Evolutionary conservation across 1,140 invertebrate species (phyloP).

Genomic region (Cyclargus thomasi): DNA sequence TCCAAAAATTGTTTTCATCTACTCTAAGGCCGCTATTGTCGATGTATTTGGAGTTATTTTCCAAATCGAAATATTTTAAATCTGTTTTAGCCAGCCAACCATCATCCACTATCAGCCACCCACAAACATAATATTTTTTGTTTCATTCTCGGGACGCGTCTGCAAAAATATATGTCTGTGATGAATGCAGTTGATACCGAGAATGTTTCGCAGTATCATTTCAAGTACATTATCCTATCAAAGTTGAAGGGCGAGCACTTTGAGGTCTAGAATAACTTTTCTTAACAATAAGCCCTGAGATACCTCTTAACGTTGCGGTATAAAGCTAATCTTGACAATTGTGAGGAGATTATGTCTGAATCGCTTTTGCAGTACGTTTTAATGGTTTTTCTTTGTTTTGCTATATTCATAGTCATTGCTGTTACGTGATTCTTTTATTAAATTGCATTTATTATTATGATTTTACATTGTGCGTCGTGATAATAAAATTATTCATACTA

Average conservation of each 20-base stretch:
- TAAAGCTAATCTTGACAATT: conserved; percentile 15
- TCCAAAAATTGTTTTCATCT: too few species aligned
- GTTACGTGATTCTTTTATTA: background rate
- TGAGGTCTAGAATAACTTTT: background rate
- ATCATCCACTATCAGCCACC: too few species aligned
- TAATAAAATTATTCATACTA: too few species aligned
- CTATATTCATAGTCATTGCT: background rate
- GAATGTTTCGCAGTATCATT: conserved; percentile 43
- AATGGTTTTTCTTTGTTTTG: background rate
- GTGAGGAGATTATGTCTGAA: background rate
- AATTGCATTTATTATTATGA: background rate
- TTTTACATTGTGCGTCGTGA: too few species aligned
- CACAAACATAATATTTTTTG: too few species aligned
- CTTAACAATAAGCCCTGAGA: background rate
- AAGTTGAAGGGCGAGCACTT: conserved; percentile 18
- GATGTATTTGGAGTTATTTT: too few species aligned
- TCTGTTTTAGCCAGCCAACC: too few species aligned
- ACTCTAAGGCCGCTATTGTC: too few species aligned
- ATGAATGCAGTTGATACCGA: conserved; percentile 32
- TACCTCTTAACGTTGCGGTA: conserved; percentile 7
- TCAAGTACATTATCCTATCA: conserved; percentile 35
- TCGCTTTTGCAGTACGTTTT: background rate
- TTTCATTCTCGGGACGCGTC: background rate
- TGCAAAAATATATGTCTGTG: background rate
- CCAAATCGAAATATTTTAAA: too few species aligned